Conservation (phyloP, 1,140 invertebrate genomes). For the Saccostrea cuccullata region DNA sequence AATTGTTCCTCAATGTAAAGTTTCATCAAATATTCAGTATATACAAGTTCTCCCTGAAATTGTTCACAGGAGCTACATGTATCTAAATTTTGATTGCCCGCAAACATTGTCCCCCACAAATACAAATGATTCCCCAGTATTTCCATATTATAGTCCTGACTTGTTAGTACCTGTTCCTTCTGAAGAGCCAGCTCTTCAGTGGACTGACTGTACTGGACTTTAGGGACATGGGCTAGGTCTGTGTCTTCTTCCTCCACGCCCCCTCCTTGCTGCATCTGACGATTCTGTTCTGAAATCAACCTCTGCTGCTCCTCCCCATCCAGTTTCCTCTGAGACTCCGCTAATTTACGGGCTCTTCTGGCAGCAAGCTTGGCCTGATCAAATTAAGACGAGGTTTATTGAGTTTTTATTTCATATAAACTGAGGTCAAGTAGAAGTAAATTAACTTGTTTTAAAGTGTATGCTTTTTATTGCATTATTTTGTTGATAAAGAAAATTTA, state of each 20-base stretch:
- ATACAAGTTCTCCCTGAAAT: too few relatives aligned
- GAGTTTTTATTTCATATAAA: too few relatives aligned
- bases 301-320: constrained; percentile 72
- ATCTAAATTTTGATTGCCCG: too few relatives aligned
- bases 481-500: constrained; percentile 27
- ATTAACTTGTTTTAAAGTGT: too few relatives aligned
- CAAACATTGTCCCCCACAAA: too few relatives aligned
- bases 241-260: constrained; percentile 44
- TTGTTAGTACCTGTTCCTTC: constrained; percentile 70
- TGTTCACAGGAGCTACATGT: too few relatives aligned
- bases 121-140: too few relatives aligned
- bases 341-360: constrained; percentile 64
- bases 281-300: constrained; percentile 70
- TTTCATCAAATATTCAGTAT: too few relatives aligned
- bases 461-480: too few relatives aligned
- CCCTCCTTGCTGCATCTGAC: constrained; percentile 67
- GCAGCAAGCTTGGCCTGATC: constrained; percentile 70
- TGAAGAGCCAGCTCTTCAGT: constrained; percentile 71
- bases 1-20: too few relatives aligned
- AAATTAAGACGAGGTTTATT: background rate
- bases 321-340: constrained; percentile 63
- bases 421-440: too few relatives aligned
- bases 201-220: constrained; percentile 66
- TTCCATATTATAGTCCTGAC: background rate
- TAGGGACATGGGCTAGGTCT: constrained; percentile 68